Evolutionary conservation across 2,113 vertebrate genomes (phyloP).

Genomic region (Natator depressus): DNA sequence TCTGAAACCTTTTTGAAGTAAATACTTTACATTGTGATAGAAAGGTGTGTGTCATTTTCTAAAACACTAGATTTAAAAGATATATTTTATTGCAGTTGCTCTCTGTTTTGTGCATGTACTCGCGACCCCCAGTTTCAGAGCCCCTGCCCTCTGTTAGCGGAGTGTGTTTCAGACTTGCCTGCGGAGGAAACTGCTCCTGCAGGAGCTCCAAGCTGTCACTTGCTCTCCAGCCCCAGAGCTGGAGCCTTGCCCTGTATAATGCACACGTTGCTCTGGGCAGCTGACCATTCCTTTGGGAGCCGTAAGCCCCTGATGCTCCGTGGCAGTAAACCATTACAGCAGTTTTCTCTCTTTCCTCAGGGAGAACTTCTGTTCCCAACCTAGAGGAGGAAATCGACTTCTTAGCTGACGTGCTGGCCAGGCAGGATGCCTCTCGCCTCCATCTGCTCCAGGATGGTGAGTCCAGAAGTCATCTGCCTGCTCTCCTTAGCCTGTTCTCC

Average conservation of each 20-base stretch:
- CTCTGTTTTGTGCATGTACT: too few relatives aligned
- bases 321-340: fast-evolving
- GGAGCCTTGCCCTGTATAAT: not conserved
- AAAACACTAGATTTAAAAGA: too few relatives aligned
- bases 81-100: too few relatives aligned
- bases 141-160: not conserved
- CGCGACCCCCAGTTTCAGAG: too few relatives aligned
- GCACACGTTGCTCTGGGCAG: not conserved
- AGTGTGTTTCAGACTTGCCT: not conserved
- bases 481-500: not conserved
- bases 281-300: not conserved
- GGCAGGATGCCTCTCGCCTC: constrained; percentile 70
- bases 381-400: constrained; percentile 91
- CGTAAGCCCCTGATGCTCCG: fast-evolving
- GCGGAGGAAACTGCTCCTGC: not conserved
- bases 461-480: constrained; percentile 13
- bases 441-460: constrained; percentile 72
- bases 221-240: not conserved
- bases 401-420: constrained; percentile 84
- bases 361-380: constrained; percentile 46
- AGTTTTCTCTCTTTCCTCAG: not conserved
- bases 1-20: too few relatives aligned
- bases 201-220: not conserved
- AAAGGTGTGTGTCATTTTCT: too few relatives aligned
- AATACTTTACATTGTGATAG: too few relatives aligned